Evolutionary conservation across 2,888 invertebrate species (phyloP).

Genomic region (Dorcus parallelipipedus): DNA sequence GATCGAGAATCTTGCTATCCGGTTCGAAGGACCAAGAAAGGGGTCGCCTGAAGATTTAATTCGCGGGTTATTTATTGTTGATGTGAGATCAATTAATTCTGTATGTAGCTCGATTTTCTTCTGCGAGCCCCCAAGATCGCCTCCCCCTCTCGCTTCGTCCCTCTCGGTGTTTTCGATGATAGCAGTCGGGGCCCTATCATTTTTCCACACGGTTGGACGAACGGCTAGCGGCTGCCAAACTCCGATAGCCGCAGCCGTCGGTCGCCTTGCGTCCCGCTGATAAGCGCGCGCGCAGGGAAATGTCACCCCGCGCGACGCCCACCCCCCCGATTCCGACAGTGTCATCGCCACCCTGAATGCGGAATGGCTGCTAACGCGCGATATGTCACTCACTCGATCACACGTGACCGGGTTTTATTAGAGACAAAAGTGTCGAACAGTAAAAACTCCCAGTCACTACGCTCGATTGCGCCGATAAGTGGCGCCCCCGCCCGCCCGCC

Average conservation of each 20-base stretch:
- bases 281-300: slow-evolving; percentile 41
- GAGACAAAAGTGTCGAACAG: slow-evolving; percentile 40
- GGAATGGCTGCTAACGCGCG: slow-evolving; percentile 43
- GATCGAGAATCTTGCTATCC: too few relatives aligned
- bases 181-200: slow-evolving; percentile 50
- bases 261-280: slow-evolving; percentile 47
- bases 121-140: neutral
- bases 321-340: slow-evolving; percentile 19
- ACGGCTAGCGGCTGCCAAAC: slow-evolving; percentile 43
- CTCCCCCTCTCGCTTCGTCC: neutral
- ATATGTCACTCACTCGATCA: slow-evolving; percentile 50
- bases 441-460: slow-evolving; percentile 27
- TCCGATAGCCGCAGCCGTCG: slow-evolving; percentile 50
- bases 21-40: too few relatives aligned
- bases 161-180: slow-evolving; percentile 12
- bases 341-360: slow-evolving; percentile 31
- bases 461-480: slow-evolving; percentile 31
- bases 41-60: too few relatives aligned
- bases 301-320: slow-evolving; percentile 32
- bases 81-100: too few relatives aligned
- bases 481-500: neutral
- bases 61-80: too few relatives aligned
- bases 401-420: slow-evolving; percentile 48
- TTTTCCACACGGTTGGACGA: slow-evolving; percentile 57
- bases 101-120: too few relatives aligned